Evolutionary conservation across 2,888 invertebrate species (phyloP).

Genomic region (Hydrotaea cyrtoneurina): DNA sequence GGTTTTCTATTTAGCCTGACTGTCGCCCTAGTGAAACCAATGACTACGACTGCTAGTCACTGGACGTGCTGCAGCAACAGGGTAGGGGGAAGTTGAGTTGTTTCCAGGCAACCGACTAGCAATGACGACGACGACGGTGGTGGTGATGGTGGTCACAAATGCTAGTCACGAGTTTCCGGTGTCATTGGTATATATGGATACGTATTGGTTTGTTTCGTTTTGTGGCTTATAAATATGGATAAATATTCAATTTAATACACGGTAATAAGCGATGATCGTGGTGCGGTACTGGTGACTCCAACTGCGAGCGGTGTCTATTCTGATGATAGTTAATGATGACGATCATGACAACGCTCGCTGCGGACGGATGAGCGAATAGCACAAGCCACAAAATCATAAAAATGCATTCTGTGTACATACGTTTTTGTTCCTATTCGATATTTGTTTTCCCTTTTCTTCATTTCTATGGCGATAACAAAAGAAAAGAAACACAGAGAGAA

Average conservation of each 20-base stretch:
- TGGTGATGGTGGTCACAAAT: constrained; percentile 47
- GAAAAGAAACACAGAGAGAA: background rate
- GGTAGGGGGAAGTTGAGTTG: background rate
- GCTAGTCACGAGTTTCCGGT: constrained; percentile 68
- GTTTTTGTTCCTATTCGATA: constrained; percentile 2
- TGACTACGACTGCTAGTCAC: background rate
- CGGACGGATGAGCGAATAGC: constrained; percentile 33
- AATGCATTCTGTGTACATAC: background rate
- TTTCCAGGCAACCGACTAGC: background rate
- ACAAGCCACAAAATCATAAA: constrained; percentile 43
- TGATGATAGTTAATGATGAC: constrained; percentile 17
- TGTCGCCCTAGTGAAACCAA: background rate
- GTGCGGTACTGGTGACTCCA: background rate
- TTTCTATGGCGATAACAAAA: background rate
- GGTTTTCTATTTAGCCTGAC: constrained; percentile 17
- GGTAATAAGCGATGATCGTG: constrained; percentile 36
- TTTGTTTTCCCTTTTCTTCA: background rate
- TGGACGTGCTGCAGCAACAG: background rate
- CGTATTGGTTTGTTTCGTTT: constrained; percentile 11
- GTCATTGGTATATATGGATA: constrained; percentile 49
- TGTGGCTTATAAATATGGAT: constrained; percentile 64
- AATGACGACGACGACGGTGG: background rate
- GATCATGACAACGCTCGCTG: constrained; percentile 37
- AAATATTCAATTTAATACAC: constrained; percentile 57
- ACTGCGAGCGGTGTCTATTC: constrained; percentile 21